These are phyloP conservation scores for Ptiloglossa arizonensis DNA, from an alignment of 1,140 invertebrate genomes.

Conservation along the genomic window DNA sequence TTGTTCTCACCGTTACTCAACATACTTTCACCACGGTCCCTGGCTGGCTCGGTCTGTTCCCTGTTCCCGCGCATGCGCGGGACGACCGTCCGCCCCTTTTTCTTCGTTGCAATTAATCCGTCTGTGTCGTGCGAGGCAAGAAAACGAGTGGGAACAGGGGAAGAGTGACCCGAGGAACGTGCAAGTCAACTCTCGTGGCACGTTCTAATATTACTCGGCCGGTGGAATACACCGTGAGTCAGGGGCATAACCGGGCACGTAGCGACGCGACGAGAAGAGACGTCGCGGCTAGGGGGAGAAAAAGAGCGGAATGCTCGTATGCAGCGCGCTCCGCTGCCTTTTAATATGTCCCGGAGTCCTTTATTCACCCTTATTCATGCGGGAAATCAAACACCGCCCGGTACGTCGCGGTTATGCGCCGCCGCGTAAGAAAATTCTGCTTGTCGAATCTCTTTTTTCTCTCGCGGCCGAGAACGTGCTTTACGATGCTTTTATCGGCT, in stretches of 20 bases:
- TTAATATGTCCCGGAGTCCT: neutral
- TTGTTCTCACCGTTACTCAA: neutral
- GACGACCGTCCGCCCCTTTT: too few species aligned
- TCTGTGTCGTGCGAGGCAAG: conserved; percentile 3
- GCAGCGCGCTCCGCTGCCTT: neutral
- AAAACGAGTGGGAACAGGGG: conserved; percentile 12
- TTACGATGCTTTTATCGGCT: too few species aligned
- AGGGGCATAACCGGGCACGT: conserved; percentile 55
- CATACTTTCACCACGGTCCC: neutral
- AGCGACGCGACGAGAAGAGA: conserved; percentile 42
- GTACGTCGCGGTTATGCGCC: too few species aligned
- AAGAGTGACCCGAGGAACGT: conserved; percentile 38
- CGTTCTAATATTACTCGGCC: conserved; percentile 71
- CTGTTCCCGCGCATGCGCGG: neutral
- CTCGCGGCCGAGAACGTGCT: too few species aligned
- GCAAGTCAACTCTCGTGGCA: conserved; percentile 46
- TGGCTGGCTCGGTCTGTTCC: neutral
- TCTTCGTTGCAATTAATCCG: conserved; percentile 13
- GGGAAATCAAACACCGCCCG: neutral
- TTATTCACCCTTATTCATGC: neutral
- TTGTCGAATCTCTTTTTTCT: too few species aligned
- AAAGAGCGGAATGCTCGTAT: neutral
- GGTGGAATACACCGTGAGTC: conserved; percentile 61
- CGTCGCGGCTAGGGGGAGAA: conserved; percentile 11
- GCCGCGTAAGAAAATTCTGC: too few species aligned